Evolutionary conservation across 2,113 vertebrate species (phyloP).

Genomic region (Melanostigma gelatinosum): DNA sequence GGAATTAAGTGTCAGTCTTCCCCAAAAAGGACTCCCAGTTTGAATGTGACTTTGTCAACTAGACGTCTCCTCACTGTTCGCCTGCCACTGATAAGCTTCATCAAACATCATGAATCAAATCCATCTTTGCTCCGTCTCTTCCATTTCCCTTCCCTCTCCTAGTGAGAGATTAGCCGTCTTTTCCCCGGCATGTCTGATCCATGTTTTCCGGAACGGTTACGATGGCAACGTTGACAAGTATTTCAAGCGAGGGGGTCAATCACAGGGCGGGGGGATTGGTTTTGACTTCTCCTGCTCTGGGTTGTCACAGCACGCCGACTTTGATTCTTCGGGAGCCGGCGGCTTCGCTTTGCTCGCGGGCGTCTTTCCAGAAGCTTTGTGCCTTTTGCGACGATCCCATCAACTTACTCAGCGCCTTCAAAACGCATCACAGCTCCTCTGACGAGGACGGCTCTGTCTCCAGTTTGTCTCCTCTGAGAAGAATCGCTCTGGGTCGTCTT

Average conservation of each 20-base stretch:
- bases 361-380: constrained; percentile 45
- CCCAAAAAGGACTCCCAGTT: constrained; percentile 20
- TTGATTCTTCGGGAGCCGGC: constrained; percentile 15
- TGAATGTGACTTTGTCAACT: constrained; percentile 37
- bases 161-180: constrained; percentile 35
- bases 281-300: constrained; percentile 59
- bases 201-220: constrained; percentile 10
- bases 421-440: constrained; percentile 30
- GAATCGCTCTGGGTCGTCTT: constrained; percentile 18
- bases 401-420: constrained; percentile 59
- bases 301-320: constrained; percentile 57
- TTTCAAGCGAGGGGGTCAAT: constrained; percentile 34
- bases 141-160: neutral
- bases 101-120: constrained; percentile 46
- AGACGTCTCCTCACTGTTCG: constrained; percentile 43
- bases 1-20: constrained; percentile 38
- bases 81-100: constrained; percentile 49
- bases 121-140: constrained; percentile 11
- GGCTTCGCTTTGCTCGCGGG: constrained; percentile 33
- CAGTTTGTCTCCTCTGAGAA: constrained; percentile 19
- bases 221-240: constrained; percentile 29
- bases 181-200: constrained; percentile 25
- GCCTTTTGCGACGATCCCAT: constrained; percentile 46
- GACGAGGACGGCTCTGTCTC: constrained; percentile 9
- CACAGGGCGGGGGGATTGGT: constrained; percentile 26